Evolutionary conservation across 1,140 invertebrate species (phyloP).

Genomic region (Ostrea edulis): DNA sequence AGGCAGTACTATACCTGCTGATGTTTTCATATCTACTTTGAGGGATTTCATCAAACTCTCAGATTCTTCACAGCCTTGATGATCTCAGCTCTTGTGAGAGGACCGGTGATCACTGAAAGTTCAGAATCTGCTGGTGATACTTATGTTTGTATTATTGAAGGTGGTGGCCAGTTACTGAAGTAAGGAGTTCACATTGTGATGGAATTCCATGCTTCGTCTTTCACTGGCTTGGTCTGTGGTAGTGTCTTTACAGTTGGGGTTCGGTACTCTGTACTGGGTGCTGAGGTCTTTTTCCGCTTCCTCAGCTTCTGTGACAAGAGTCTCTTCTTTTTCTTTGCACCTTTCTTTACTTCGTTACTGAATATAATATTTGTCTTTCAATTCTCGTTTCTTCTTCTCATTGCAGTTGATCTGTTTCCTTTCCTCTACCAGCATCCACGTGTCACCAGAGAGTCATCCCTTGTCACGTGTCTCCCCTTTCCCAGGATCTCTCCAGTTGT

Average conservation of each 20-base stretch:
- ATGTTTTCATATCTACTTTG: constrained; percentile 44
- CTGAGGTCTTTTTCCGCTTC: too few species aligned
- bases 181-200: constrained; percentile 35
- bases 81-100: constrained; percentile 46
- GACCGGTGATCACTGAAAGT: neutral
- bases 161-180: neutral
- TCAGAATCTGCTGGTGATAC: neutral
- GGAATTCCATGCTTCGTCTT: constrained; percentile 36
- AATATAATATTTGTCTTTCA: neutral
- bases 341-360: neutral
- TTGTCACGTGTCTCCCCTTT: too few species aligned
- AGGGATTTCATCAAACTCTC: constrained; percentile 42
- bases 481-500: too few species aligned
- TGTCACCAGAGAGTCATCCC: too few species aligned
- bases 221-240: neutral
- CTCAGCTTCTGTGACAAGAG: too few species aligned
- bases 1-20: constrained; percentile 35
- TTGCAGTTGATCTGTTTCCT: neutral
- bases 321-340: neutral
- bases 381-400: neutral
- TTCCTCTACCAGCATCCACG: too few species aligned
- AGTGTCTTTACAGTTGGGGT: neutral
- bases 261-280: too few species aligned
- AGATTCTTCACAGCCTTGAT: constrained; percentile 36
- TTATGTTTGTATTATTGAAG: constrained; percentile 39